Base-by-base conservation (phyloP, 2,113 vertebrate species). In the Pristiophorus japonicus region DNA sequence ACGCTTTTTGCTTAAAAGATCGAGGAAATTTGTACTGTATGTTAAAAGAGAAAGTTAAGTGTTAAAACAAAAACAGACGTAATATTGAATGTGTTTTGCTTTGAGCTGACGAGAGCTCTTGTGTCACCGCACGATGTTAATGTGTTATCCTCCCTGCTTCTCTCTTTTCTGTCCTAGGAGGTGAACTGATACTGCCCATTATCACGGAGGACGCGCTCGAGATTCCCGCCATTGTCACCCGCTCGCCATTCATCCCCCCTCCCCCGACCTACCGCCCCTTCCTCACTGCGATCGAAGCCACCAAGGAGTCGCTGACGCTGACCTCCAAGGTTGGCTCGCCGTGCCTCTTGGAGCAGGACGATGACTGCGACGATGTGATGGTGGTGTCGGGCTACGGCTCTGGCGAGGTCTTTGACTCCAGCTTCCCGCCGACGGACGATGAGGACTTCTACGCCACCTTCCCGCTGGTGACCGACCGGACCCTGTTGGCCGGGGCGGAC, bases 191-290 rank as follows among this genome's bases (percentile, higher is more conserved):
- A 96, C 98, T 99, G 97, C 98, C 98, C 97, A 98, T 99, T 97
- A 98, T 99, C 97, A 99, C 98, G 96, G 98, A 99, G 98, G 98
- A 99, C 97, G 98, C 98, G 97, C 97, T 98, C 98, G 98, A 99
- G 97, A 98, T 98, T 97, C 98, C 98, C 97, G 98, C 98, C 96
- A 98, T 98, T 97, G 98, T 98, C 97, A 99, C 98, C 96, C 98
- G 97, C 95, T 99, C 98, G 97, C 98, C 98, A 38, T 98, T 98
- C 96, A 97, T 98, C 96, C 98, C 98, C 97, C 98, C 98, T 96
- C 98, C 98, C 96, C 98, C 98, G 47, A 98, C 98, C 96, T 98
- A 98, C 96, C 98, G 98, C 96, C 98, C 98, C 94, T 98, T 98
- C 96, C 97, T 99, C 81, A 98, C 98, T 97, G 98, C 98, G 94